phyloP scores from a whole-genome alignment of 2,797 vertebrate species.

The Coregonus ussuriensis region DNA sequence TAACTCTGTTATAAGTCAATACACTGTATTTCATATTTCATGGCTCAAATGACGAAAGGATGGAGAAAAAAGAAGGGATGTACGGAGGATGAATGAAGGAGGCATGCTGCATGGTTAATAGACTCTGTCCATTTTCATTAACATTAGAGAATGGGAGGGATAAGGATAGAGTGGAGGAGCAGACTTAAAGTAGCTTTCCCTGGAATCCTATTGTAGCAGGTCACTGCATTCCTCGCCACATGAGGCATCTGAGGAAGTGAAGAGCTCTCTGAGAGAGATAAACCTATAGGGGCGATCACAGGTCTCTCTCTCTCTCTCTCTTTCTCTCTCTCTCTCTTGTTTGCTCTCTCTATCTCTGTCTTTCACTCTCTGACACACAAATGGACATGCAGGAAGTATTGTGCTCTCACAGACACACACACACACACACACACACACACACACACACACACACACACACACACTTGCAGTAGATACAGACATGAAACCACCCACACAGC shows the following conservation, averaged over 20 bases:
- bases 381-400: background rate
- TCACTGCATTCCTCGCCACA: slow-evolving; percentile 27
- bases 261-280: slow-evolving; percentile 9
- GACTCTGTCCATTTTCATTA: slow-evolving; percentile 23
- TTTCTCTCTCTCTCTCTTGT: no score
- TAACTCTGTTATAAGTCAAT: no score
- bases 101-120: slow-evolving; percentile 26
- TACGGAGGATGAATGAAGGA: slow-evolving; percentile 3
- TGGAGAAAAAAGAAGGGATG: slow-evolving; percentile 1
- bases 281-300: background rate
- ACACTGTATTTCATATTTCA: background rate
- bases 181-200: slow-evolving; percentile 8
- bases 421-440: slow-evolving; percentile 32
- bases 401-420: slow-evolving; percentile 10
- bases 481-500: slow-evolving; percentile 44
- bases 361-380: no score
- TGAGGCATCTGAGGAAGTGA: slow-evolving; percentile 7
- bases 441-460: slow-evolving; percentile 32
- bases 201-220: slow-evolving; percentile 4
- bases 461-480: slow-evolving; percentile 48
- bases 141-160: slow-evolving; percentile 21
- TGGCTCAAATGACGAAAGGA: background rate
- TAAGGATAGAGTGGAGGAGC: background rate
- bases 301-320: no score
- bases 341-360: no score